Conservation (phyloP, 2,113 vertebrate genomes). For the Pelvicachromis taeniatus region DNA sequence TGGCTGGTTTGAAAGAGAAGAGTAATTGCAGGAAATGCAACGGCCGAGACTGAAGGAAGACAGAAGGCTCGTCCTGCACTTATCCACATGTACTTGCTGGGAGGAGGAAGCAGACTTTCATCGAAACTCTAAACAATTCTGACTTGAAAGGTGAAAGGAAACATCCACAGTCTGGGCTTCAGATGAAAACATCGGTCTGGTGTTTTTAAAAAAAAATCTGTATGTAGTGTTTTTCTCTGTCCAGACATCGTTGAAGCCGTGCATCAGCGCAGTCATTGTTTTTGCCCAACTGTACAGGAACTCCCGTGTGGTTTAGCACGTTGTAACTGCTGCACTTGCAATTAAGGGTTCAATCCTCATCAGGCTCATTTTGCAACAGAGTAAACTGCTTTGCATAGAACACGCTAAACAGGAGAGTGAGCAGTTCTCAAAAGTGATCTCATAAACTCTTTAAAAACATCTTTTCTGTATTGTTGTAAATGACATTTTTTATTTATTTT, state of each 20-base stretch:
- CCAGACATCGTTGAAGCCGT: background rate
- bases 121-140: background rate
- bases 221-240: background rate
- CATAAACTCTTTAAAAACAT: background rate
- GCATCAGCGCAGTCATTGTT: conserved; percentile 44
- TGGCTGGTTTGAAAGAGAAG: background rate
- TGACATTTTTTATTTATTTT: background rate
- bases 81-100: background rate
- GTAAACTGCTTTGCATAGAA: conserved; percentile 34
- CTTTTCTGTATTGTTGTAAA: background rate
- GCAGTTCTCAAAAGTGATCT: background rate
- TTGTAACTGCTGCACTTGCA: conserved; percentile 52
- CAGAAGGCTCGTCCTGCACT: background rate
- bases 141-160: background rate
- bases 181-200: background rate
- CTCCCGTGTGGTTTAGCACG: conserved; percentile 30
- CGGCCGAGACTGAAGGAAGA: background rate
- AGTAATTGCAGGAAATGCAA: background rate
- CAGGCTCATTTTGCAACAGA: conserved; percentile 38
- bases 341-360: conserved; percentile 55
- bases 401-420: background rate
- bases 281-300: background rate
- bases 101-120: background rate
- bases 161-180: background rate
- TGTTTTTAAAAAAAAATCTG: background rate